phyloP scores from a whole-genome alignment of 2,797 vertebrate genomes.

The Pipistrellus nathusii region DNA sequence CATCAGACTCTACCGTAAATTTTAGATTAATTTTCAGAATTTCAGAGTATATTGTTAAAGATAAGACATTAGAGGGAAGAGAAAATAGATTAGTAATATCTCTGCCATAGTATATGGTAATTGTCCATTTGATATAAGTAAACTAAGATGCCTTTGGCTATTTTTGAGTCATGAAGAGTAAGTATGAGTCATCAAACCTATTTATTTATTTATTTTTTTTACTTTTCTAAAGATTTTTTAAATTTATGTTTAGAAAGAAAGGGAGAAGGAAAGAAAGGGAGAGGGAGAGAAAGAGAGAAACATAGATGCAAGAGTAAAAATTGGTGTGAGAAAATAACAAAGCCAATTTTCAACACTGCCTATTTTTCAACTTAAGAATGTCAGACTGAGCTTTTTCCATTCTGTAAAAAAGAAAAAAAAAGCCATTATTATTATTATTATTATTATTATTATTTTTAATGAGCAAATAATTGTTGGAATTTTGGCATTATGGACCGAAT shows the following conservation, averaged over 20 bases:
- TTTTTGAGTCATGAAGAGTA: background rate
- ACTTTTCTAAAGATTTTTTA: background rate
- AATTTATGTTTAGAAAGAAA: background rate
- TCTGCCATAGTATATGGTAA: background rate
- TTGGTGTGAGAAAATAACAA: background rate
- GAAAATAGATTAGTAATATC: background rate
- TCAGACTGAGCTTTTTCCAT: constrained; percentile 7
- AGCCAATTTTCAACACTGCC: constrained; percentile 1
- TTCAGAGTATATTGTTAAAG: background rate
- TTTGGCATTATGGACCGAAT: background rate
- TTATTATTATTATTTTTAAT: too few species aligned
- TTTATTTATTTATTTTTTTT: background rate
- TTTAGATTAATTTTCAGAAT: background rate
- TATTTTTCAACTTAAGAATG: background rate
- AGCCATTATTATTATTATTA: too few species aligned
- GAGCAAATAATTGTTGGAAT: background rate
- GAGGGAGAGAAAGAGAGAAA: background rate
- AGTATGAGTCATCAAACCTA: background rate
- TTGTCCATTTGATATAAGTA: background rate
- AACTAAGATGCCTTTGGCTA: background rate
- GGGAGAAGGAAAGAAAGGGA: background rate
- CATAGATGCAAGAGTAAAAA: background rate
- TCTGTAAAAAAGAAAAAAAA: background rate
- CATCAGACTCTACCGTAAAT: background rate
- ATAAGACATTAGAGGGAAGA: background rate